Evolutionary conservation across 2,888 invertebrate genomes (phyloP), one percentile per base, ranked within the genome.

Genomic region (Neoascia interrupta): DNA sequence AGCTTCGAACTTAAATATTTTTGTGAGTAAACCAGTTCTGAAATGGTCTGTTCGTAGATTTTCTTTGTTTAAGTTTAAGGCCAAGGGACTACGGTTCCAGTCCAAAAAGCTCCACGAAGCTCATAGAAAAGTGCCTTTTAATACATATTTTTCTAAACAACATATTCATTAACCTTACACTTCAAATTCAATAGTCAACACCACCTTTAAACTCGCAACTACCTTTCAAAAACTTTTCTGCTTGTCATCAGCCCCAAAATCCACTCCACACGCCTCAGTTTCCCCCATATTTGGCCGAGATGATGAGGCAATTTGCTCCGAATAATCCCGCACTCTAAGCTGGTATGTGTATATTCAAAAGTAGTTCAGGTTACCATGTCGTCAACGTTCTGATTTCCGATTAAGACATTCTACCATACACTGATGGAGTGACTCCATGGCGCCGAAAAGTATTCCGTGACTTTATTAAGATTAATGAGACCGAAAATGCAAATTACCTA

Each of bases 401-500:
- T 79, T 73, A 73, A 79, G 79, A 79, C 73, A 68, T 79, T 61
- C n/a, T n/a, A n/a, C n/a, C n/a, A n/a, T n/a, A n/a, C 79, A 72
- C 56, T 61, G 66, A 68, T 54, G 34, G 73, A 73, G 56, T 73
- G 79, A 73, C 60, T 79, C 16, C 26, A 39, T 73, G 79, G 73
- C 73, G 79, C 73, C 79, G 49, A 61, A 68, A 73, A 73, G 66
- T 73, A 79, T 79, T 61, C 45, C 79, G 60, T 79, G 73, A 79
- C 73, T 79, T 79, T 79, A 79, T 79, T 73, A 79, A 79, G 79
- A 79, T 79, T 79, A 79, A 79, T 79, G 79, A 79, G 79, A 79
- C 73, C 73, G 61, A 79, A 73, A 79, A 79, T 79, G 79, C 79
- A 79, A 79, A 79, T 79, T 79, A 79, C 79, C 76, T 76, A 72